These are phyloP conservation scores for Cryptosula pallasiana DNA, from an alignment of 2,888 invertebrate species.

Conservation along the genomic window DNA sequence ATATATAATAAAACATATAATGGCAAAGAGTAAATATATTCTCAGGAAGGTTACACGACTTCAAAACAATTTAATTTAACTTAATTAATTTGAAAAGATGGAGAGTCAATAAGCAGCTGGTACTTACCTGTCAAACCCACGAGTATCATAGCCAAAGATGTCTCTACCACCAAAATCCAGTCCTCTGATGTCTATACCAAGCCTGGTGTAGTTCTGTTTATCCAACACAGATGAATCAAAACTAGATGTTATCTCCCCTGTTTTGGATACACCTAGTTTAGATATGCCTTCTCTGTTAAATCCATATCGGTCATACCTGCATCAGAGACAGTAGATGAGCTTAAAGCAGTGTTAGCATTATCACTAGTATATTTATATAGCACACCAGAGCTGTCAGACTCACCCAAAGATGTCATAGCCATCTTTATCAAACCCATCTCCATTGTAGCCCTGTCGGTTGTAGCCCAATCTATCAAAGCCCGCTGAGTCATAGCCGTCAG, in stretches of 20 bases:
- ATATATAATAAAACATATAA: no score
- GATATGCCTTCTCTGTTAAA: slow-evolving; percentile 37
- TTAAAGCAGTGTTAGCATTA: no score
- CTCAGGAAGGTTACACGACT: no score
- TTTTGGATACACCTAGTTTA: neutral
- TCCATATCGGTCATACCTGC: slow-evolving; percentile 42
- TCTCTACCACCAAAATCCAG: slow-evolving; percentile 45
- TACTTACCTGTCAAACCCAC: slow-evolving; percentile 38
- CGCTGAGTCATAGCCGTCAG: slow-evolving; percentile 38
- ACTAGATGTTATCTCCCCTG: slow-evolving; percentile 4
- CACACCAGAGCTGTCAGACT: no score
- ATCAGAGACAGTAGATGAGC: slow-evolving; percentile 25
- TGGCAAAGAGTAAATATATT: no score
- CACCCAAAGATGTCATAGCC: slow-evolving; percentile 29
- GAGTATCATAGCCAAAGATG: slow-evolving; percentile 43
- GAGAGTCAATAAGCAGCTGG: no score
- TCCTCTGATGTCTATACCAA: slow-evolving; percentile 4
- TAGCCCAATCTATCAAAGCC: slow-evolving; percentile 44
- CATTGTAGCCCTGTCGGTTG: slow-evolving; percentile 43
- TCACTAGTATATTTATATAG: no score
- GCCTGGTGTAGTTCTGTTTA: slow-evolving; percentile 21
- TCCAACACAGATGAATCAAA: neutral
- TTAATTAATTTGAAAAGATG: no score
- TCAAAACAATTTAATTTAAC: no score
- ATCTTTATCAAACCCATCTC: slow-evolving; percentile 44